A percentile compares a stretch with the other conserved stretches of the same genome.
phyloP scores from a whole-genome alignment of 2,113 vertebrate species.

The Bucco capensis region DNA sequence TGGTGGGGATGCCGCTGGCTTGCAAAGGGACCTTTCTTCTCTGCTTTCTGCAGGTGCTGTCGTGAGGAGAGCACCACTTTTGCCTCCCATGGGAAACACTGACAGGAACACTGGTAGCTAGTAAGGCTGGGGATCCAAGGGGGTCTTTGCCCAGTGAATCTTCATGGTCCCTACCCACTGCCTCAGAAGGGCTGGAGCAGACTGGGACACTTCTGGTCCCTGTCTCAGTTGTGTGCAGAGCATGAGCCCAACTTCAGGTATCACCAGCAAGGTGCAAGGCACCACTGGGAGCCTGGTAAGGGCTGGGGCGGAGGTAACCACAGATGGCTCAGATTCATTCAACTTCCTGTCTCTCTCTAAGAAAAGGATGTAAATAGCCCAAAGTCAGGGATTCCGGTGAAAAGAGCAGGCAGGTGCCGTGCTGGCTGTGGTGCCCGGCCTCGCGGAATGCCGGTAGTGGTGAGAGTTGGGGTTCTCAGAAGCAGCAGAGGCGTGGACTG shows the following conservation, averaged over 20 bases:
- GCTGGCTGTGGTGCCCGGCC: slow-evolving; percentile 33
- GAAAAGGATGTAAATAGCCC: slow-evolving; percentile 66
- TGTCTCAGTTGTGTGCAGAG: rapidly evolving
- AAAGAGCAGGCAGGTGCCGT: slow-evolving; percentile 55
- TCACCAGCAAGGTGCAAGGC: background rate
- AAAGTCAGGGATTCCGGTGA: slow-evolving; percentile 66
- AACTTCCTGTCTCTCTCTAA: slow-evolving; percentile 71
- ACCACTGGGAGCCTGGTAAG: background rate
- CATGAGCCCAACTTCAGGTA: background rate
- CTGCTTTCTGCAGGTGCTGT: background rate
- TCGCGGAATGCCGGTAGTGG: slow-evolving; percentile 87
- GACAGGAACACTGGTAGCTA: rapidly evolving
- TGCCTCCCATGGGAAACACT: background rate
- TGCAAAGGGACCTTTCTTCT: background rate
- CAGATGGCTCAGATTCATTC: slow-evolving; percentile 45
- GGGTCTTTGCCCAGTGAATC: too few relatives aligned
- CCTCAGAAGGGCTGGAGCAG: background rate
- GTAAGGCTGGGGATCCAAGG: background rate
- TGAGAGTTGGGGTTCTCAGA: slow-evolving; percentile 79
- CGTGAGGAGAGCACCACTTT: background rate
- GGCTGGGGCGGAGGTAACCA: background rate
- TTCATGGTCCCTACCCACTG: background rate
- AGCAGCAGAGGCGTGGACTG: slow-evolving; percentile 71
- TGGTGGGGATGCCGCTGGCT: background rate
- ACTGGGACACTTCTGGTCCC: background rate